These are phyloP conservation scores for Mylabris phalerata DNA, from an alignment of 1,140 invertebrate genomes.

Conservation along the genomic window DNA sequence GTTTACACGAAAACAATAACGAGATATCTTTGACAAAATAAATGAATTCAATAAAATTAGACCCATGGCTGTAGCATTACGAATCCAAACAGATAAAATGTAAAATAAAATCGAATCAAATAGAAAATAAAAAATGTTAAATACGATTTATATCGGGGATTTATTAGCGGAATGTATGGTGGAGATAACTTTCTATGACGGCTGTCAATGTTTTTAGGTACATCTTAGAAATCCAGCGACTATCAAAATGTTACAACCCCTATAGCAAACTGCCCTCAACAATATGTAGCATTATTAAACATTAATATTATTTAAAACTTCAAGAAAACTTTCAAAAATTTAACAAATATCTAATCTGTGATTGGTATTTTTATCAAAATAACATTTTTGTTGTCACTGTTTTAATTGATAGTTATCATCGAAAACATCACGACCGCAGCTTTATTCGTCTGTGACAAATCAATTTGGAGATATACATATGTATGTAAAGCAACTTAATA, in stretches of 20 bases:
- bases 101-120: slow-evolving; percentile 12
- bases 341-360: too few species aligned
- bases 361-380: not conserved
- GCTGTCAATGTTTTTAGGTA: slow-evolving; percentile 21
- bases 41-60: too few species aligned
- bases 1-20: not conserved
- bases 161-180: slow-evolving; percentile 26
- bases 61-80: not conserved
- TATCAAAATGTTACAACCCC: slow-evolving; percentile 9
- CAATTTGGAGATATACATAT: slow-evolving; percentile 45
- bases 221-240: slow-evolving; percentile 1
- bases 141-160: slow-evolving; percentile 25
- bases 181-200: slow-evolving; percentile 24
- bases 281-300: too few species aligned
- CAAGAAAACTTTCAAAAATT: too few species aligned
- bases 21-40: too few species aligned
- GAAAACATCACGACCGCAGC: slow-evolving; percentile 37
- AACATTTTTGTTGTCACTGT: slow-evolving; percentile 5
- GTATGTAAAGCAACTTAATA: slow-evolving; percentile 38
- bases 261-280: not conserved
- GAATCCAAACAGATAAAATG: slow-evolving; percentile 4
- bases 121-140: slow-evolving; percentile 23
- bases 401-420: slow-evolving; percentile 39
- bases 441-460: slow-evolving; percentile 43
- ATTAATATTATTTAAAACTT: too few species aligned